Evolutionary conservation across 2,888 invertebrate species (phyloP), one percentile per base, ranked within the genome.

Genomic region (Melanophora roralis): DNA sequence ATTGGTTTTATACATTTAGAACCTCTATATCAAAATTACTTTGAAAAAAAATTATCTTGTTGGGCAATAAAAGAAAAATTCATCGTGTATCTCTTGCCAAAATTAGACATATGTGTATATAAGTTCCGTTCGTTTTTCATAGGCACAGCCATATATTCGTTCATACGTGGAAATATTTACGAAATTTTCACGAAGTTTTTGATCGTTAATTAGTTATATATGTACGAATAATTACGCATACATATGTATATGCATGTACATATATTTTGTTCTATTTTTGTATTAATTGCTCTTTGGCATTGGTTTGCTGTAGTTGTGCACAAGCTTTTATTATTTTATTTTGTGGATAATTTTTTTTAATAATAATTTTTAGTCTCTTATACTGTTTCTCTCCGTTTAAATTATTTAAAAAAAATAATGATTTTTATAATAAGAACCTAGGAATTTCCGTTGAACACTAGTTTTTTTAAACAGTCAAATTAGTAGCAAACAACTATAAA

Each of bases 41-140:
- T 73, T 36, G 49, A 73, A 27, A 21, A 60, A 51, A 40, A 51
- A 9, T 32, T 19, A 23, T 45, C 32, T 36, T 55, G 16, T 67
- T 53, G 2, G 82, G 79, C 81, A 77, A 81, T 59, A 68, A 3
- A 27, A 49, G 34, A 34, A 59, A 47, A 19, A n/a, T n/a, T 16
- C 19, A 21, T 11, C 55, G 16, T 43, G 19, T 14, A 21, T 16
- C 32, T 40, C 84, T 88, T 85, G 86, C 88, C 89, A 88, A 89
- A 89, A 87, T 89, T 89, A 89, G 89, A 86, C 85, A 85, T 84
- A 83, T 84, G 82, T 82, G 81, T n/a, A n/a, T n/a, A n/a, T n/a
- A n/a, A n/a, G n/a, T n/a, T n/a, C n/a, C 60, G 57, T 49, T 62
- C 59, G 53, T 53, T 21, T 68, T 2, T 62, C 43, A 23, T 53